Conservation (phyloP, 2,888 invertebrate genomes). For the Agrochola circellaris region DNA sequence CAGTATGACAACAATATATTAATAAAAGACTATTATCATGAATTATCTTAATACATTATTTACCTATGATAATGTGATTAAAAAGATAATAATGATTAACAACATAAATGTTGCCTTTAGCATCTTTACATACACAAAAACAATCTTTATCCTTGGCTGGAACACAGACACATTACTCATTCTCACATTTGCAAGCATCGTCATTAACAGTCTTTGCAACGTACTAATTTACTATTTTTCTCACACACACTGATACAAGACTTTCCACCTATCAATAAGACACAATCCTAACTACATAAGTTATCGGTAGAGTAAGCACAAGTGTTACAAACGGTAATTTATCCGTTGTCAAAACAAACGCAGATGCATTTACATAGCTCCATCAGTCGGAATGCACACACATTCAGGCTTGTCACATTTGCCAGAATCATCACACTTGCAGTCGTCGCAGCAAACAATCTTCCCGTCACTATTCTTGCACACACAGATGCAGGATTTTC, state of each 20-base stretch:
- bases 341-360: conserved; percentile 46
- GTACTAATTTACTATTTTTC: no score
- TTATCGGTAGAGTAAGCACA: conserved; percentile 21
- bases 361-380: conserved; percentile 45
- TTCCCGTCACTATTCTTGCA: conserved; percentile 4
- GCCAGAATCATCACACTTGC: conserved; percentile 29
- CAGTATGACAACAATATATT: conserved; percentile 1
- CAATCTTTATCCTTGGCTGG: no score
- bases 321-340: conserved; percentile 8
- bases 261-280: no score
- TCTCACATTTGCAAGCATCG: no score
- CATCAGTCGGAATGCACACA: conserved; percentile 47
- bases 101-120: not conserved
- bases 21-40: conserved; percentile 3
- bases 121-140: not conserved
- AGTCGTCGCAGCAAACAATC: not conserved
- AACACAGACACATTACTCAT: no score
- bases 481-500: conserved; percentile 3
- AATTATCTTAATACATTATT: conserved; percentile 5
- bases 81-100: conserved; percentile 13
- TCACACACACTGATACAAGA: no score
- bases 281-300: conserved; percentile 17
- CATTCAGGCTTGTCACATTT: conserved; percentile 25
- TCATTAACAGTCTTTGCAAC: no score
- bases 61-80: conserved; percentile 7